phyloP scores from a whole-genome alignment of 1,140 invertebrate species.

The Saxidomus purpurata region DNA sequence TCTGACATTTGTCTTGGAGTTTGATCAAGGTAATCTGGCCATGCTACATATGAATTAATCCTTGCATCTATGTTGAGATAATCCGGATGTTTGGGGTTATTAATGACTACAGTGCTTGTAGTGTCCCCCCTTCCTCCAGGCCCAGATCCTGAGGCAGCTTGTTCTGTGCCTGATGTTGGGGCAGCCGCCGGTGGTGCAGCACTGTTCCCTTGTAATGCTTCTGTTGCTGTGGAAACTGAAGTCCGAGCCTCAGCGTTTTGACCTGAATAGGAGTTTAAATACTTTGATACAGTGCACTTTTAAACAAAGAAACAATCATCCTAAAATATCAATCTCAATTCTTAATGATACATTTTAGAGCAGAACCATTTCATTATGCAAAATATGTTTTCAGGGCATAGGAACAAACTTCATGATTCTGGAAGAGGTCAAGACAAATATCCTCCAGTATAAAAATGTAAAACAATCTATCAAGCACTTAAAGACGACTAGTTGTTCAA shows the following conservation, averaged over 20 bases:
- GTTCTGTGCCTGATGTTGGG: not conserved
- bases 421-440: too few relatives aligned
- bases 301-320: too few relatives aligned
- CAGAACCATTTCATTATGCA: not conserved
- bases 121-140: not conserved
- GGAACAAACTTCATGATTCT: too few relatives aligned
- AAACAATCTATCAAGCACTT: too few relatives aligned
- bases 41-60: conserved; percentile 5
- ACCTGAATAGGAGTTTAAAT: too few relatives aligned
- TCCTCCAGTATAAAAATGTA: too few relatives aligned
- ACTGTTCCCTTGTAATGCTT: too few relatives aligned
- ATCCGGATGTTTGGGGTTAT: conserved; percentile 29
- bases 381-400: too few relatives aligned
- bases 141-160: not conserved
- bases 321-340: not conserved
- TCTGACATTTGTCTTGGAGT: conserved; percentile 44
- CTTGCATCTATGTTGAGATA: not conserved
- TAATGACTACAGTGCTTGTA: not conserved
- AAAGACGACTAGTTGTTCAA: too few relatives aligned
- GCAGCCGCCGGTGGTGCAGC: not conserved
- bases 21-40: conserved; percentile 34
- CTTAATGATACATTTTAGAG: not conserved
- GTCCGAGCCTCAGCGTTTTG: too few relatives aligned
- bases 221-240: not conserved
- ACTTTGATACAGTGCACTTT: too few relatives aligned